Evolutionary conservation across 2,888 invertebrate genomes (phyloP), one percentile per base, ranked within the genome.

Genomic region (Caenorhabditis virilis): DNA sequence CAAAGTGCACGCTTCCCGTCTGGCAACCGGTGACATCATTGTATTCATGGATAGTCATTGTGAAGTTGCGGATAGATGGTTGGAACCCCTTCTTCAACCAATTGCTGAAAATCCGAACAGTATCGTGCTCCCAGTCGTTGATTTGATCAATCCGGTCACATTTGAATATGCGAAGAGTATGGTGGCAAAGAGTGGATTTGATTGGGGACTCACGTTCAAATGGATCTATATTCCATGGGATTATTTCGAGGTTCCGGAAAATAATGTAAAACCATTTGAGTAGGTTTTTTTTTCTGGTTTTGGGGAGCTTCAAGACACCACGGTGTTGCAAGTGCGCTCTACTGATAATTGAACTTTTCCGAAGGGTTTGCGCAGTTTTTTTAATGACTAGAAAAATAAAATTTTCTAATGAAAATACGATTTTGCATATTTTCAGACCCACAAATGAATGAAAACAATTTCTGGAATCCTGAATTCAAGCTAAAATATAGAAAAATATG

Each of bases 131-230:
- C 97, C 98, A 9, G 94, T 98, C 76, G 97, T 98, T 79, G 98
- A 98, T 85, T 95, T 98, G 59, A 97, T 98, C 82, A 94, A 94
- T 48, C 97, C 97, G 84, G 93, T 95, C 80, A 93, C 93, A 2
- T 98, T 98, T 86, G 95, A 95, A 11, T 76, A 64, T 52, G 57
- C 64, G 69, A 91, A 93, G 51, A 95, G 95, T 0, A 94, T 95
- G 91, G 95, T 95, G 0, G 97, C 95, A 0, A 88, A 92, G 94
- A 95, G 97, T 68, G 97, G 97, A 18, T 98, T 98, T 86, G 97
- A 97, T 86, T 97, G 97, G 95, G 95, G 94, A 85, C 88, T 98
- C 51, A 95, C 95, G 86, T 98, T 98, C 86, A 89, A 95, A 87
- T 83, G 83, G 83, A 95, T 93, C 77, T 90, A 89, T 83, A 85